These are phyloP conservation scores for Xiphophorus birchmanni DNA, from an alignment of 2,797 vertebrate species.

Conservation along the genomic window DNA sequence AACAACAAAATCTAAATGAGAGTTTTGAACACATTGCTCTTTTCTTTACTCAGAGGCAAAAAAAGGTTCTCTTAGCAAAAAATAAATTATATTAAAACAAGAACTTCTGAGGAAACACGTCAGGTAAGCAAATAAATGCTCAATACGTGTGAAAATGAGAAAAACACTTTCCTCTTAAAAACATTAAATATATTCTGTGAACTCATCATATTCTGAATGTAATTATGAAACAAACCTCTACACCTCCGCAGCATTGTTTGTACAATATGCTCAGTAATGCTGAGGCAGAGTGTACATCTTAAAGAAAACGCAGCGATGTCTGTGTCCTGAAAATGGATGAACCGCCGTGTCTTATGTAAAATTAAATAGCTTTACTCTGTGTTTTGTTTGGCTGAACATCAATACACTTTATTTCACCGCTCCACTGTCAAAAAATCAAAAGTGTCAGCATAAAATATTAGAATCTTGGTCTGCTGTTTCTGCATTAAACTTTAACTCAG, in stretches of 20 bases:
- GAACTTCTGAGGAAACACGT: conserved; percentile 4
- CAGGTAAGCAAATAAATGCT: conserved; percentile 6
- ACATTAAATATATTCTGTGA: conserved; percentile 1
- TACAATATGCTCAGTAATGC: conserved; percentile 10
- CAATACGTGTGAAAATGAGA: not conserved
- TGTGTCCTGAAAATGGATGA: conserved; percentile 43
- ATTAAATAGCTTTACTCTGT: conserved; percentile 62
- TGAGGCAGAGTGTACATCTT: conserved; percentile 21
- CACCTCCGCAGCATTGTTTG: conserved; percentile 22
- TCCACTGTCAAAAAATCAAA: conserved; percentile 41
- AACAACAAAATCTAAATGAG: conserved; percentile 25
- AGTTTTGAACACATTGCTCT: conserved; percentile 29
- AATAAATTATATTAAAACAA: conserved; percentile 3
- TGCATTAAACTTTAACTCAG: conserved; percentile 15
- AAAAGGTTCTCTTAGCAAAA: conserved; percentile 16
- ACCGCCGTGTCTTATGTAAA: conserved; percentile 54
- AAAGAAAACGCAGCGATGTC: conserved; percentile 25
- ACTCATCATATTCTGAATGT: conserved; percentile 20
- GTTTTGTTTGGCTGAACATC: conserved; percentile 60
- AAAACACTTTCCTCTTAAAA: not conserved
- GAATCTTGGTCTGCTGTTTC: conserved; percentile 24
- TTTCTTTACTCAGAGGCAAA: conserved; percentile 35
- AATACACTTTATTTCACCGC: conserved; percentile 46
- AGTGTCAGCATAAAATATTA: conserved; percentile 49
- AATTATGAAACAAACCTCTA: conserved; percentile 11